Base-by-base conservation (phyloP, 35 echinoderm and acorn worm genomes). In the Diadema setosum region DNA sequence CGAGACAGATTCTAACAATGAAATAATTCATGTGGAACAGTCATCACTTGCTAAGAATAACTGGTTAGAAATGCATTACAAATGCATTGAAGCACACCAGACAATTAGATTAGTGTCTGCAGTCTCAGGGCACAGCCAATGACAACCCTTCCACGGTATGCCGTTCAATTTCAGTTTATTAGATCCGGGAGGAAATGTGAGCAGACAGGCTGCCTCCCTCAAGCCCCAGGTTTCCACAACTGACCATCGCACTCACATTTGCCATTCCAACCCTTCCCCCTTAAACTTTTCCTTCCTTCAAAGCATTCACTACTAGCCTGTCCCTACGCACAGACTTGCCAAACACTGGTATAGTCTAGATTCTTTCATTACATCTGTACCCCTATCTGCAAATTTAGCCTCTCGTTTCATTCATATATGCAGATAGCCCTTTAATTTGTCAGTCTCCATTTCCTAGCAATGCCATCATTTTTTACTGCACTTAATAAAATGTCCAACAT, bases 111-210 rank as follows among this genome's bases (percentile, higher is more conserved):
- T 67, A 67, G 63, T 33, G 63, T 25, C 63, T 67, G 63, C 63
- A 67, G 63, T 34, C 63, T 67, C 63, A 26, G 37, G 30, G 63
- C 63, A 67, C 23, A n/a, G 73, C 73, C 73, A 39, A 78, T 26
- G 39, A 78, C 29, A 41, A 78, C 44, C 34, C 73, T 16, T 34
- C 37, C 37, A 67, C 63, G 14, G 73, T 78, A 78, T 42, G 40
- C 40, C 24, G 40, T 78, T 67, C 73, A 78, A 39, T 78, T 78
- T 39, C 73, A 78, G 27, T 78, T 78, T 78, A 78, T 78, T 78
- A 78, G 73, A 78, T 78, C 73, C 35, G 44, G 33, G 25, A 5
- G 73, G 73, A 78, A 78, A 78, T 78, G 73, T 78, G 73, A 78
- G 73, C 11, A 78, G 73, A 78, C 73, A 78, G 37, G 73, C 35